Evolutionary conservation across 2,113 vertebrate genomes (phyloP), one percentile per base, ranked within the genome.

Genomic region (Aspiorhynchus laticeps): DNA sequence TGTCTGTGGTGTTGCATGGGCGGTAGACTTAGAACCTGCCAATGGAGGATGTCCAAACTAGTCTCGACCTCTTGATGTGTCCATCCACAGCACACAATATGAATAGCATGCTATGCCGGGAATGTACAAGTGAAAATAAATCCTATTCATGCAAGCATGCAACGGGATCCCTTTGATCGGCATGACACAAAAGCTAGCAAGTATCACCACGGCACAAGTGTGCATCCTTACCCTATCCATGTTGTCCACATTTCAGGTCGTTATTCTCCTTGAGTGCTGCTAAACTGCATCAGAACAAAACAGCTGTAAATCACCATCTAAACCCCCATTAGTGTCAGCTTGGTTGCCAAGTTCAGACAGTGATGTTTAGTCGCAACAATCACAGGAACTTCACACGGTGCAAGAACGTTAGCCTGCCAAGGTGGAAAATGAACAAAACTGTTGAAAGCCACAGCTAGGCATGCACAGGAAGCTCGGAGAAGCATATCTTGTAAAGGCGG

Each of bases 91-190:
- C 73, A 82, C 43, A 33, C 80, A 81, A 81, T 86, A 86, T 84
- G 88, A 87, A 86, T 87, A 87, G 88, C 53, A 74, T 26, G 81
- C 36, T 61, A 87, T 79, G 80, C 15, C 75, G 38, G 65, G 80
- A 86, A 88, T 81, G 48, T n/a, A 83, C 3, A n/a, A 46, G 81
- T 61, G 76, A 86, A 88, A 73, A 86, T 67, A 82, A 86, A 82
- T 21, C 80, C 85, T 14, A 59, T 33, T 76, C 26, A 81, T 26
- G 71, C 67, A 76, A 65, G 71, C 86, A 87, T 38, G 80, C 71
- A 59, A 63, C 7, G 12, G 12, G 61, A 24, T 4, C 59, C 11
- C 80, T 87, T 83, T 87, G 80, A 87, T 78, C 73, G 19, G 38
- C 53, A n/a, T 63, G 59, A 83, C 80, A 87, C 59, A 77, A 87